Evolutionary conservation across 2,113 vertebrate genomes (phyloP), one percentile per base, ranked within the genome.

Genomic region (Alces alces): DNA sequence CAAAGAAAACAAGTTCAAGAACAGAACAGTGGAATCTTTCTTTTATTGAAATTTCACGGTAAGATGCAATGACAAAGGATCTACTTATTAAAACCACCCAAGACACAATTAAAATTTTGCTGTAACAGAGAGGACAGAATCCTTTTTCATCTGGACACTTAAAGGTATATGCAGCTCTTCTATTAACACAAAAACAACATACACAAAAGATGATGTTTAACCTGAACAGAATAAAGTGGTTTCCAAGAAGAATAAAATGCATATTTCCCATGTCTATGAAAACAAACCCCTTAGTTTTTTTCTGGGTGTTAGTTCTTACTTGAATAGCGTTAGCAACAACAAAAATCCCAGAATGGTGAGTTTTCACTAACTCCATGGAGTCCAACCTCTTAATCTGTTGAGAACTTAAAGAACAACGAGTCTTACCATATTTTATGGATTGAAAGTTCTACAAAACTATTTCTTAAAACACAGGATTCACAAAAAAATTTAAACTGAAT

Each of bases 1-100:
- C n/a, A 97, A 97, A 97, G 78, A 28, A 97, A 94, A 97, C 78
- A 97, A 92, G 50, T 52, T 92, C 45, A 95, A 95, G 54, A 33
- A 66, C 10, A 86, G 43, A 97, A 87, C 43, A 96, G 28, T 96
- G 76, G 39, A 96, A 94, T 94, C 76, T 95, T 96, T 87, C 89
- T 96, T 91, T 95, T 82, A 95, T 0, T 92, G 83, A 88, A 96
- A 97, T 96, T 97, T 96, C 79, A 96, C 86, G 95, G 33, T 85
- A 87, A 84, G 43, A 92, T 90, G 60, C 36, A 96, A 96, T 95
- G 43, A 57, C 86, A 95, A 97, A 96, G 12, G 43, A 87, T 96
- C 33, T 87, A 70, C 45, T 91, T 57, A 96, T 90, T 92, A 96
- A 97, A 95, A 91, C 73, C 89, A 95, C 52, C 87, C 39, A 96